These are phyloP conservation scores for Kradibia gibbosae DNA, from an alignment of 1,140 invertebrate genomes.

Conservation along the genomic window DNA sequence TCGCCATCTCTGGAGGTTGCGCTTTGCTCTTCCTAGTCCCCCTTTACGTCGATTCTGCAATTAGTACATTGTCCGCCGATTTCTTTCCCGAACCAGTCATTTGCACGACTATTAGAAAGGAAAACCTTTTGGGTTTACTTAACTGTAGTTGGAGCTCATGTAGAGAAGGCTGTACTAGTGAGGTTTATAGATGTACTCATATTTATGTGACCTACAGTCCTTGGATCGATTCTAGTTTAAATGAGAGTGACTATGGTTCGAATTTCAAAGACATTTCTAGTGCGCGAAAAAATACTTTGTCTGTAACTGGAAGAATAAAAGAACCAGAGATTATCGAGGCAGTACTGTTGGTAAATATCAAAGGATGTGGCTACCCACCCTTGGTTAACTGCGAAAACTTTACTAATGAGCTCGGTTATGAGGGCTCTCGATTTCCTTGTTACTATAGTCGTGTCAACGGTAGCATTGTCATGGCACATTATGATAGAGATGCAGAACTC, in stretches of 20 bases:
- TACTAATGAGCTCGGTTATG: constrained; percentile 81
- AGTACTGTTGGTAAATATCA: constrained; percentile 84
- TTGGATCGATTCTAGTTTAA: constrained; percentile 59
- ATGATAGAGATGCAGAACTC: constrained; percentile 84
- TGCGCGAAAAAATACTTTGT: constrained; percentile 35
- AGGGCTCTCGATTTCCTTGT: constrained; percentile 85
- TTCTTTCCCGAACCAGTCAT: constrained; percentile 85
- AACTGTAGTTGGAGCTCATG: constrained; percentile 92
- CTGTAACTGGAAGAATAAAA: constrained; percentile 44
- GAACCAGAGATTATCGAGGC: constrained; percentile 74
- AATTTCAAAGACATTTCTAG: neutral
- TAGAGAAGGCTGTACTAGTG: constrained; percentile 89
- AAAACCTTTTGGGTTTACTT: constrained; percentile 83
- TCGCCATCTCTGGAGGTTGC: constrained; percentile 85
- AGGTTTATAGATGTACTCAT: constrained; percentile 88
- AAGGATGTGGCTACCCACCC: constrained; percentile 92
- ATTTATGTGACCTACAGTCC: constrained; percentile 86
- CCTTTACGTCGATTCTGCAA: constrained; percentile 91
- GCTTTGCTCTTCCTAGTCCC: constrained; percentile 89
- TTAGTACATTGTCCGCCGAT: constrained; percentile 88
- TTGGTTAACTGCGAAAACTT: constrained; percentile 88
- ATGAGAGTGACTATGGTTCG: constrained; percentile 28
- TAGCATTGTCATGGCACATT: constrained; percentile 84
- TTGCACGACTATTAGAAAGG: constrained; percentile 83
- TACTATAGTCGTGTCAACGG: constrained; percentile 87